Percentiles rank a stretch among this genome's conserved stretches.
Conservation (phyloP, 2,888 invertebrate genomes). For the Rhaphigaster nebulosa region DNA sequence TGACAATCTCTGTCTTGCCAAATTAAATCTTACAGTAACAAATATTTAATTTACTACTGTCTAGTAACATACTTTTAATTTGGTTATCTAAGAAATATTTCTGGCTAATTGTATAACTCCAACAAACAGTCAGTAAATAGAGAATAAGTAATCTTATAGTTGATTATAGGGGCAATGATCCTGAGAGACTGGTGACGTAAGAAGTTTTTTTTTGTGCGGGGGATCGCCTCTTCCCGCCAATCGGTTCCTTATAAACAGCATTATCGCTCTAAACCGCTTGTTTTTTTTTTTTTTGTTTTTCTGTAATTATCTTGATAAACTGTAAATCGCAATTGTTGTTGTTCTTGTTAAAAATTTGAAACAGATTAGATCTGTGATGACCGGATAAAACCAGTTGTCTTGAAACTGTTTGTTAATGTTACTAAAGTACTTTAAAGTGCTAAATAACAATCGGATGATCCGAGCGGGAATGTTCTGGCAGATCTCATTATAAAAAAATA, state of each 20-base stretch:
- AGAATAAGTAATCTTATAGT: background rate
- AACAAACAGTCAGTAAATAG: background rate
- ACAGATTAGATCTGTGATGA: background rate
- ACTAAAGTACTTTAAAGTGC: too few relatives aligned
- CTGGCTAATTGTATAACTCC: background rate
- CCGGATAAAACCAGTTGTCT: background rate
- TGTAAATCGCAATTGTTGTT: background rate
- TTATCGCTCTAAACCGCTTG: background rate
- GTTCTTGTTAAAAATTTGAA: background rate
- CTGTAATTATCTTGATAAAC: background rate
- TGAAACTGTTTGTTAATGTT: background rate
- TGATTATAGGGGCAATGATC: background rate
- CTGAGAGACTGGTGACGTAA: background rate
- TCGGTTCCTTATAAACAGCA: background rate
- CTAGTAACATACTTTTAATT: background rate
- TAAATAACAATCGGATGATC: too few relatives aligned
- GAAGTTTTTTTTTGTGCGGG: background rate
- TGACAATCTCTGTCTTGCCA: too few relatives aligned
- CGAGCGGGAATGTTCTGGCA: too few relatives aligned
- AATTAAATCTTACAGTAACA: too few relatives aligned
- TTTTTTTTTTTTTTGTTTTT: too few relatives aligned
- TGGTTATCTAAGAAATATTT: background rate
- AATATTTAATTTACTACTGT: too few relatives aligned
- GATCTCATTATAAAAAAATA: too few relatives aligned
- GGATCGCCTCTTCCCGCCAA: conserved; percentile 16